Evolutionary conservation across 2,888 invertebrate species (phyloP), one percentile per base, ranked within the genome.

Genomic region (Eristalis pertinax): DNA sequence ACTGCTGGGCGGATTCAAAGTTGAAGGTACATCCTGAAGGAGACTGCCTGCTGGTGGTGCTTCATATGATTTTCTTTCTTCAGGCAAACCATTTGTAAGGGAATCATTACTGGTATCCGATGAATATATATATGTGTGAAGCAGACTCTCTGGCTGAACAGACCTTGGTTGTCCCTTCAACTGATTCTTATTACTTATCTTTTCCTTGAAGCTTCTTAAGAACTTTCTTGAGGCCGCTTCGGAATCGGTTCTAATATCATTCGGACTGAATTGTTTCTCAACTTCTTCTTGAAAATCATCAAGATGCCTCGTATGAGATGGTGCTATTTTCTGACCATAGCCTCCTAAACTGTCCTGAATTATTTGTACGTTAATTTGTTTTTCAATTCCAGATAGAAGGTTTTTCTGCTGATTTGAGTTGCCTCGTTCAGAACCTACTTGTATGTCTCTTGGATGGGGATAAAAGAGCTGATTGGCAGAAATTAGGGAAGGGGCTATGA

Each of bases 401-500:
- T 76, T 26, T 88, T 82, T 68, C 19, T 41, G 64, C 68, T 43
- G 77, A 58, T 72, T 75, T 74, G 56, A 65, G 7, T 38, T n/a
- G 0, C 11, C 38, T 29, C 10, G 56, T 19, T 19, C 26, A 50
- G 26, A 7, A 3, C 11, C n/a, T 67, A 24, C 26, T 5, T 67
- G n/a, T 0, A 76, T 76, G 10, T 78, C 73, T n/a, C 69, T 64
- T 5, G 88, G 73, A 41, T 82, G 74, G 0, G 87, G 72, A n/a
- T 89, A 87, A 22, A 77, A 29, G 10, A 87, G 22, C 24, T 69
- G 63, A 13, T 50, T 69, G 4, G 69, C 13, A 90, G 91, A 50
- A 90, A 90, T 85, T 77, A 92, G 90, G 89, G 94, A 90, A 90
- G 94, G 75, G 90, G 94, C 89, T 91, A 94, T 88, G 92, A 92